These are phyloP conservation scores for Callimorpha dominula DNA, from an alignment of 2,888 invertebrate species.

Conservation along the genomic window DNA sequence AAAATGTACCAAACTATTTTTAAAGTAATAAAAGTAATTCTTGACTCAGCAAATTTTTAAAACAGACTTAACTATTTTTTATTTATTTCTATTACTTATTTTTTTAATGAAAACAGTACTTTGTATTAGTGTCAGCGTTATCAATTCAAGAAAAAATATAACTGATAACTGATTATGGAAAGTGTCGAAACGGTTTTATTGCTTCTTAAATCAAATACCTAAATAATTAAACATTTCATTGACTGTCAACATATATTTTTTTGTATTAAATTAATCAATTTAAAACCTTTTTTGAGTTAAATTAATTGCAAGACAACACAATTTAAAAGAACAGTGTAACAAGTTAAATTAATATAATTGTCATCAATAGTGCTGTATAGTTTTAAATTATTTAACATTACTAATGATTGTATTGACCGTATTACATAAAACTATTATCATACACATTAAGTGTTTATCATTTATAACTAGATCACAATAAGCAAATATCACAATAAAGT, in stretches of 20 bases:
- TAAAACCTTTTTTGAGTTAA: not conserved
- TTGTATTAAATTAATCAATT: not conserved
- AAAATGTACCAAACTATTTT: too few species aligned
- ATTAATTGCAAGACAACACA: not conserved
- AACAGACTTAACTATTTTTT: too few species aligned
- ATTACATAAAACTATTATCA: not conserved
- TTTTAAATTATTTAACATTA: not conserved
- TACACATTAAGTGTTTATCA: not conserved
- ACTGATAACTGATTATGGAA: not conserved
- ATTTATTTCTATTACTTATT: not conserved
- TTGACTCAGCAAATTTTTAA: too few species aligned
- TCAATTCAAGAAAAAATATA: too few species aligned
- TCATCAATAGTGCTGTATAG: not conserved
- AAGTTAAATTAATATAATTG: not conserved
- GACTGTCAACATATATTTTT: not conserved
- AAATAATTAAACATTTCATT: not conserved
- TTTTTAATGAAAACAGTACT: not conserved
- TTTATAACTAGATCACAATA: constrained; percentile 2
- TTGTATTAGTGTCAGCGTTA: not conserved
- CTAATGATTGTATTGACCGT: not conserved
- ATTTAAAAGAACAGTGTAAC: not conserved
- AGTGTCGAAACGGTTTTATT: not conserved
- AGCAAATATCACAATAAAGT: not conserved
- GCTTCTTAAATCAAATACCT: fast-evolving
- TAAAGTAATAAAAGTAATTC: too few species aligned